Evolutionary conservation across 2,113 vertebrate species (phyloP).

Genomic region (Trematocara variabile): DNA sequence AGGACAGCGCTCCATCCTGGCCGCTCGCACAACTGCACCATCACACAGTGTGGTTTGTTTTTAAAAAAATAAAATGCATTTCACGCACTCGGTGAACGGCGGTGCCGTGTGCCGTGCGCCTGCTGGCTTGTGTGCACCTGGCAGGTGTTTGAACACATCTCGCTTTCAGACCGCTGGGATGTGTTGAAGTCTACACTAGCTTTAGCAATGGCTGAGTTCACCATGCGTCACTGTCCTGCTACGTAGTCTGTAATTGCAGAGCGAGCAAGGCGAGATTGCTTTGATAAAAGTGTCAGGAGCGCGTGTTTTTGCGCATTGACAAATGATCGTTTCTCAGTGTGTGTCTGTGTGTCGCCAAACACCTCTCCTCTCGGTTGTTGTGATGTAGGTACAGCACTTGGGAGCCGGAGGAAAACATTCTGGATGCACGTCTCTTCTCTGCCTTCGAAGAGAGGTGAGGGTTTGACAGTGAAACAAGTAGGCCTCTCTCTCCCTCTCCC

Average conservation of each 20-base stretch:
- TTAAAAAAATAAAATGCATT: neutral
- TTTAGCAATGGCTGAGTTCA: slow-evolving; percentile 51
- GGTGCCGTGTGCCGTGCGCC: neutral
- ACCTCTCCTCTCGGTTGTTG: slow-evolving; percentile 1
- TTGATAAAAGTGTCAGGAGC: neutral
- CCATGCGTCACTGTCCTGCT: slow-evolving; percentile 52
- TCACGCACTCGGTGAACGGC: neutral
- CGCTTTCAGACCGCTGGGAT: neutral
- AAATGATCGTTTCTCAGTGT: neutral
- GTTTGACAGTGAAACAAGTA: slow-evolving; percentile 41
- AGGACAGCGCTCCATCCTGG: slow-evolving; percentile 68
- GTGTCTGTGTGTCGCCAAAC: neutral
- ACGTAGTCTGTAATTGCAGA: slow-evolving; percentile 28
- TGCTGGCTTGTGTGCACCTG: neutral
- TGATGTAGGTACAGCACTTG: slow-evolving; percentile 92
- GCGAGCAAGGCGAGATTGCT: neutral
- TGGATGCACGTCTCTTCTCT: slow-evolving; percentile 91
- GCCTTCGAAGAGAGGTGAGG: slow-evolving; percentile 97
- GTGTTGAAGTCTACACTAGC: slow-evolving; percentile 10
- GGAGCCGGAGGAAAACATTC: slow-evolving; percentile 97
- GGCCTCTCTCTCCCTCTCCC: slow-evolving; percentile 48
- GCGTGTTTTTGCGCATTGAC: neutral
- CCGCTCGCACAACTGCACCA: slow-evolving; percentile 47
- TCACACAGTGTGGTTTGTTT: neutral
- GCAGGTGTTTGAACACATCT: neutral